Evolutionary conservation across 2,113 vertebrate genomes (phyloP).

Genomic region (Crotalus tigris): DNA sequence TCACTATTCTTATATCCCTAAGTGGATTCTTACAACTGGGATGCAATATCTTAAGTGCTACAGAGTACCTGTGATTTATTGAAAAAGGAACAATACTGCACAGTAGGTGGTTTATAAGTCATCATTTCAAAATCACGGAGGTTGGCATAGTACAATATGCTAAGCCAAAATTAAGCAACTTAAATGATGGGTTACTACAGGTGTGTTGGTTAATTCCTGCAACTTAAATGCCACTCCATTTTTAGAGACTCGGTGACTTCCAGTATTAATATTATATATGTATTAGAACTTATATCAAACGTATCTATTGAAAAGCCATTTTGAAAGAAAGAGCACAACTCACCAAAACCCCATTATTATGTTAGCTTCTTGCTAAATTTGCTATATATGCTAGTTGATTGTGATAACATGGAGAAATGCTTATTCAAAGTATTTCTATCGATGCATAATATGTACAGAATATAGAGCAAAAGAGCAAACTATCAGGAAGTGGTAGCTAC

Average conservation of each 20-base stretch:
- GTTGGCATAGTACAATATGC: background rate
- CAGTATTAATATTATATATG: background rate
- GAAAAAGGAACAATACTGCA: background rate
- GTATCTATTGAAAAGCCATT: background rate
- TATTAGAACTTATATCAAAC: background rate
- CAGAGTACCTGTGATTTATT: background rate
- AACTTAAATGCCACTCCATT: background rate
- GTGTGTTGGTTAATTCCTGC: background rate
- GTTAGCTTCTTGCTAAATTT: background rate
- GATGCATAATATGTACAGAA: background rate
- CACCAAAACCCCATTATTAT: background rate
- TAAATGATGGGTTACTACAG: background rate
- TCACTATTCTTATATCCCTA: background rate
- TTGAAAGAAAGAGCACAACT: background rate
- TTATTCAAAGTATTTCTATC: background rate
- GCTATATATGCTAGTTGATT: background rate
- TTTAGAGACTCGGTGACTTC: background rate
- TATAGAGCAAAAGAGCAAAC: conserved; percentile 16
- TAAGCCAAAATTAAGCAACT: background rate
- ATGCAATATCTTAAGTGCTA: background rate
- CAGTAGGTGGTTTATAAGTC: background rate
- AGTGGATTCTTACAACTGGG: background rate
- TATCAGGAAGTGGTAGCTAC: background rate
- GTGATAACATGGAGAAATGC: background rate
- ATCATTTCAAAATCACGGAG: background rate